Evolutionary conservation across 2,797 vertebrate species (phyloP), one percentile per base, ranked within the genome.

Genomic region (Ibycter americanus): DNA sequence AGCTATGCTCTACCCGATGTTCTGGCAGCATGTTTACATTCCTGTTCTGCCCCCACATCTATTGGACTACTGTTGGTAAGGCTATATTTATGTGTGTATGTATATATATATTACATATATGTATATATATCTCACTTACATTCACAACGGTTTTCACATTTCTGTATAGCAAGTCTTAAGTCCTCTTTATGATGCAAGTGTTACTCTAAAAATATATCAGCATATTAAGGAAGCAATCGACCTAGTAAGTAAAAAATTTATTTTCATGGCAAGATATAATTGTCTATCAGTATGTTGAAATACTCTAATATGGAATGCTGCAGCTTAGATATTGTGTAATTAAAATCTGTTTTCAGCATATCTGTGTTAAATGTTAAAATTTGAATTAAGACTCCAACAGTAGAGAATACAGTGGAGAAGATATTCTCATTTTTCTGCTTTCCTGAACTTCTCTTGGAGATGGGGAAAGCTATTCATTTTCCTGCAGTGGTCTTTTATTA

Each of bases 11-110:
- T 99, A 99, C 98, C 99, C 99, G 63, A 99, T 99, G 99, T 99
- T 99, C 98, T 99, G 99, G 99, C 99, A 99, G 97, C 99, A 99
- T 54, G 99, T 99, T 98, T 99, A 99, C 98, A 99, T 99, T 96
- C 99, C 99, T 22, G 99, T 99, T 84, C 98, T 99, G 97, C 99
- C 99, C 55, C 99, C 99, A 22, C 99, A 99, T 92, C 98, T 99
- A 15, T 87, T 99, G 97, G 99, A 99, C 98, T 99, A 99, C 98
- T 99, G 99, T 97, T 99, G 99, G 99, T 99, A 98, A 99, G 99
- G 95, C 58, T 55, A 2, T 68, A 44, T 42, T 42, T 42, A 42
- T 42, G 7, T 42, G 42, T 42, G 17, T 73, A 8, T 73, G 9
- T 63, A 4, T 67, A 2, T 79, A 12, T 54, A 21, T 62, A 1